These are phyloP conservation scores for Anagrus nilaparvatae DNA, from an alignment of 1,140 invertebrate species.

Conservation along the genomic window DNA sequence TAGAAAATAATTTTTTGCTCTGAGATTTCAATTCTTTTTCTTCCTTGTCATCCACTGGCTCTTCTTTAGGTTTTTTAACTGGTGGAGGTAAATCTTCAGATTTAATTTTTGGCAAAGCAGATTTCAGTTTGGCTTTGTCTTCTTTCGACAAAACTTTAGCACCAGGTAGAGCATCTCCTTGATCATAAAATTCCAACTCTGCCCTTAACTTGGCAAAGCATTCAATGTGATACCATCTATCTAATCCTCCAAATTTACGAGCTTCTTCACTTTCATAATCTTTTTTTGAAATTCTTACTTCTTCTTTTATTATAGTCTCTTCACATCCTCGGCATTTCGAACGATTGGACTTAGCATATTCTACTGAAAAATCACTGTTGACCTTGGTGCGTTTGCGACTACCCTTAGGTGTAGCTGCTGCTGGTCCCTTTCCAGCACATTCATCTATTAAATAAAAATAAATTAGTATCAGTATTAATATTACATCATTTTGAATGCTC, in stretches of 20 bases:
- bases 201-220: conserved; percentile 78
- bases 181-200: conserved; percentile 65
- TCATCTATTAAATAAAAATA: conserved; percentile 9
- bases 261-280: conserved; percentile 76
- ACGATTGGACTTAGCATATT: conserved; percentile 82
- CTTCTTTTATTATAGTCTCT: conserved; percentile 75
- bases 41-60: conserved; percentile 46
- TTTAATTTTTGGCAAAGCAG: conserved; percentile 58
- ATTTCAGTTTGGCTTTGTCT: conserved; percentile 60
- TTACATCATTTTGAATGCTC: conserved; percentile 9
- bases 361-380: conserved; percentile 65
- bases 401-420: conserved; percentile 25
- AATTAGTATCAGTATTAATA: not conserved
- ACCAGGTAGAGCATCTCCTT: conserved; percentile 62
- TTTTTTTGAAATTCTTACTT: conserved; percentile 74
- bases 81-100: conserved; percentile 43
- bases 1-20: conserved; percentile 67
- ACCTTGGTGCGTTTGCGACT: conserved; percentile 29
- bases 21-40: conserved; percentile 59
- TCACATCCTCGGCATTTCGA: conserved; percentile 78
- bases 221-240: conserved; percentile 84
- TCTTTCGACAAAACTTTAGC: conserved; percentile 60
- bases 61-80: conserved; percentile 59
- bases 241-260: conserved; percentile 66
- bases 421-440: conserved; percentile 7